These are phyloP conservation scores for Macropis europaea DNA, from an alignment of 2,888 invertebrate species.

Conservation along the genomic window DNA sequence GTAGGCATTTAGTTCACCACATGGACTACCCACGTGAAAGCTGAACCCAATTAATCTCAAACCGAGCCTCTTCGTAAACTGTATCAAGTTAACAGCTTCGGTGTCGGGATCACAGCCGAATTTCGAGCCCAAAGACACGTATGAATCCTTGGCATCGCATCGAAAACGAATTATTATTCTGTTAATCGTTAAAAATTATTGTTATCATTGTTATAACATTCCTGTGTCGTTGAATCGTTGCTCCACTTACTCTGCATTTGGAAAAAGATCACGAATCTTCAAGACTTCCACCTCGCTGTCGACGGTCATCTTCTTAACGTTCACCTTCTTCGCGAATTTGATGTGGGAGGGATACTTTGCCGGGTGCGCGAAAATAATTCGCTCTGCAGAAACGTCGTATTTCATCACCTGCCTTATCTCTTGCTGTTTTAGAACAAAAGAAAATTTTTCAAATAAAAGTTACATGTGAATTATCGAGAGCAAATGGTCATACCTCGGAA, in stretches of 20 bases:
- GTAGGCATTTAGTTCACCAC: slow-evolving; percentile 80
- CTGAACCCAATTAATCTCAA: slow-evolving; percentile 74
- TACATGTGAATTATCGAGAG: background rate
- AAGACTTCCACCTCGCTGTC: slow-evolving; percentile 82
- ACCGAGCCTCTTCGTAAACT: slow-evolving; percentile 64
- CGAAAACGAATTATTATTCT: slow-evolving; percentile 73
- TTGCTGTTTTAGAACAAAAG: slow-evolving; percentile 72
- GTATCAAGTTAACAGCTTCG: slow-evolving; percentile 68
- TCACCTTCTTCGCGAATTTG: slow-evolving; percentile 80
- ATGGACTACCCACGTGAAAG: slow-evolving; percentile 75
- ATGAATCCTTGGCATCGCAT: slow-evolving; percentile 63
- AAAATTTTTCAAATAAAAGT: background rate
- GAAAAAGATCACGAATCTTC: slow-evolving; percentile 81
- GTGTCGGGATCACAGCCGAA: slow-evolving; percentile 73
- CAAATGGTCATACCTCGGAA: slow-evolving; percentile 79
- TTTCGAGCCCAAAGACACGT: slow-evolving; percentile 66
- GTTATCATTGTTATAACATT: too few relatives aligned
- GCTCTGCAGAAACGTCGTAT: slow-evolving; percentile 79
- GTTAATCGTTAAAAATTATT: background rate
- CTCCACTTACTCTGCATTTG: slow-evolving; percentile 79
- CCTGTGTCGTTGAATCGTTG: background rate
- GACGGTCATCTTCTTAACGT: slow-evolving; percentile 82
- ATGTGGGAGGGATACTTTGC: slow-evolving; percentile 82
- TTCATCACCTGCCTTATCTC: slow-evolving; percentile 82
- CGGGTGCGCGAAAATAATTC: slow-evolving; percentile 84